Base-by-base conservation (phyloP, 2,797 vertebrate species). In the Sebastes reedi region DNA sequence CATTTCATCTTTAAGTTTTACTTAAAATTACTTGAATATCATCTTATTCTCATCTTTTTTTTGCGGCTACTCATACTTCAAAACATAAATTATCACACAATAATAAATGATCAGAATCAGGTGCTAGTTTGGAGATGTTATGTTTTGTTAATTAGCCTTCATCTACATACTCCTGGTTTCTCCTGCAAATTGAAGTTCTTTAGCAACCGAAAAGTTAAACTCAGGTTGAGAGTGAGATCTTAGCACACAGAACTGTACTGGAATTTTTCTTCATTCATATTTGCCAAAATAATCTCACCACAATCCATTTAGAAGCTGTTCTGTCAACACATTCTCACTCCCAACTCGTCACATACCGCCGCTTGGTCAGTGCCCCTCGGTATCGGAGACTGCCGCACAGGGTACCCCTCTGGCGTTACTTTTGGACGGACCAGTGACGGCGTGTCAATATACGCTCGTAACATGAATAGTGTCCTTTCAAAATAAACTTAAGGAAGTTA, bases 301-400 rank as follows among this genome's bases (percentile, higher is more conserved):
- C 32, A 46, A 22, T 72, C 62, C 29, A 34, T 18, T 64, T 12
- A 54, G 16, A 64, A 50, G 6, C 27, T 56, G 50, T 50, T 50
- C 46, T 50, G 46, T 50, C 46, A 50, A 50, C 46, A 50, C 6
- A 50, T 8, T 50, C 16, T 50, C 46, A 50, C 46, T 50, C 46
- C 46, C 46, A 50, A 50, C 46, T 20, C 46, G 16, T 50, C 42
- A 50, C 42, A 50, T 50, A 50, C 42, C 42, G 16, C 42, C 16
- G 42, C 42, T 50, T 20, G 42, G 42, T 50, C 42, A 50, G 42
- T 50, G 42, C 42, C 42, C 16, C 42, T 50, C 16, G 16, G 42
- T 0, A 50, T 20, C 7, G 16, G 7, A 8, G 16, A 0, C 16
- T 18, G 7, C 3, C 16, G 16, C 42, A 50, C 42, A 0, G 16